phyloP scores from a whole-genome alignment of 1,140 invertebrate species.

The Watersipora subatra region DNA sequence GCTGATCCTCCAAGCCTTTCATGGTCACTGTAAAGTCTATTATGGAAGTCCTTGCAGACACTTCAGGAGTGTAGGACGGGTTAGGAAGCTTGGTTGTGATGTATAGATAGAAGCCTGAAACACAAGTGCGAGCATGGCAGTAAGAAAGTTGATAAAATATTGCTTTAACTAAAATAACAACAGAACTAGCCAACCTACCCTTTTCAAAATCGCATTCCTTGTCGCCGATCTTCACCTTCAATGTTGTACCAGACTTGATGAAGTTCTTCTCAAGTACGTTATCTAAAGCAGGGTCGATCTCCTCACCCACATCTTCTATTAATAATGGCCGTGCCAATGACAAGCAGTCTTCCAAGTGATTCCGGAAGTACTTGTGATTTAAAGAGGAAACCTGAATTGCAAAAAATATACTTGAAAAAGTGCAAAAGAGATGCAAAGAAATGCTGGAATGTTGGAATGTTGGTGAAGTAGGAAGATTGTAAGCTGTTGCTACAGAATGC shows the following conservation, averaged over 20 bases:
- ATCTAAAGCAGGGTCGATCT: slow-evolving; percentile 85
- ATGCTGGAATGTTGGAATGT: too few species aligned
- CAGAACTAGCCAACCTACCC: slow-evolving; percentile 38
- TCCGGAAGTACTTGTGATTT: slow-evolving; percentile 90
- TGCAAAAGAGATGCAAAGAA: too few species aligned
- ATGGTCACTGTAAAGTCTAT: slow-evolving; percentile 91
- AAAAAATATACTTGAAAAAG: too few species aligned
- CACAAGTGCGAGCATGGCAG: too few species aligned
- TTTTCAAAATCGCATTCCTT: slow-evolving; percentile 91
- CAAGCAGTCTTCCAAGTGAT: slow-evolving; percentile 81
- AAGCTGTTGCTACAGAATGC: too few species aligned
- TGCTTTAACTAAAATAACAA: too few species aligned
- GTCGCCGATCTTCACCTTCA: slow-evolving; percentile 84
- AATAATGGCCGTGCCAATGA: slow-evolving; percentile 76
- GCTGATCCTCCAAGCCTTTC: slow-evolving; percentile 79
- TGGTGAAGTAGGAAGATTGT: neutral
- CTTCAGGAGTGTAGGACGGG: slow-evolving; percentile 80
- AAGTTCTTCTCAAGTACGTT: slow-evolving; percentile 94
- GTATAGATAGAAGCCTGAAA: slow-evolving; percentile 65
- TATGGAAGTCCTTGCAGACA: slow-evolving; percentile 72
- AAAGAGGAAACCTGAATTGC: slow-evolving; percentile 70
- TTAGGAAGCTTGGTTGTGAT: slow-evolving; percentile 89
- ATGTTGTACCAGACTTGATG: slow-evolving; percentile 85
- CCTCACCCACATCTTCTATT: slow-evolving; percentile 84
- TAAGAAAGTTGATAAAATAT: too few species aligned